Evolutionary conservation across 2,113 vertebrate genomes (phyloP).

Genomic region (Malurus alboscapulatus): DNA sequence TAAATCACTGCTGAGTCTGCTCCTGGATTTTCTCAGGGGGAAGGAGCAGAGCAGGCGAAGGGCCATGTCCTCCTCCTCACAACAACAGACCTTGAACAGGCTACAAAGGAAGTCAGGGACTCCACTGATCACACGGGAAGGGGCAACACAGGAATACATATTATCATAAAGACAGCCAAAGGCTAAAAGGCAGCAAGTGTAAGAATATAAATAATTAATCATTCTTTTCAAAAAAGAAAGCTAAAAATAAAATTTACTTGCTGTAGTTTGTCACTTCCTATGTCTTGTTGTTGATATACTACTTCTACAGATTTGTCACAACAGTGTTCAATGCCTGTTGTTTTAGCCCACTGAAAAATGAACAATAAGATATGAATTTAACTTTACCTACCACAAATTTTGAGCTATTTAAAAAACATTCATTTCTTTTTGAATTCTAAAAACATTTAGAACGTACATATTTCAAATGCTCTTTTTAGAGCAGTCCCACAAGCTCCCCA

Average conservation of each 20-base stretch:
- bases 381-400: background rate
- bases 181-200: background rate
- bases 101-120: background rate
- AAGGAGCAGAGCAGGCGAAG: background rate
- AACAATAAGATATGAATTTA: background rate
- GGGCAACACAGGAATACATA: background rate
- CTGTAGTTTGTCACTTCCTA: background rate
- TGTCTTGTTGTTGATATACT: background rate
- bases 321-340: rapidly evolving
- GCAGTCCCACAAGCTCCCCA: background rate
- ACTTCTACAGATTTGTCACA: background rate
- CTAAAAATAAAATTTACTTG: background rate
- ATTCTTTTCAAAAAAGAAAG: background rate
- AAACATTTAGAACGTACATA: background rate
- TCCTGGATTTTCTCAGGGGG: background rate
- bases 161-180: background rate
- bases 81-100: background rate
- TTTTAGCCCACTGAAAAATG: background rate
- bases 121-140: background rate
- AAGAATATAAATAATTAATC: background rate
- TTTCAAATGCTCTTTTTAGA: background rate
- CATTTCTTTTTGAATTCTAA: background rate
- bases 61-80: background rate
- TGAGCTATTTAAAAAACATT: background rate
- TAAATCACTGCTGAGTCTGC: background rate